These are phyloP conservation scores for Ahaetulla prasina DNA, from an alignment of 2,113 vertebrate species.

Conservation along the genomic window DNA sequence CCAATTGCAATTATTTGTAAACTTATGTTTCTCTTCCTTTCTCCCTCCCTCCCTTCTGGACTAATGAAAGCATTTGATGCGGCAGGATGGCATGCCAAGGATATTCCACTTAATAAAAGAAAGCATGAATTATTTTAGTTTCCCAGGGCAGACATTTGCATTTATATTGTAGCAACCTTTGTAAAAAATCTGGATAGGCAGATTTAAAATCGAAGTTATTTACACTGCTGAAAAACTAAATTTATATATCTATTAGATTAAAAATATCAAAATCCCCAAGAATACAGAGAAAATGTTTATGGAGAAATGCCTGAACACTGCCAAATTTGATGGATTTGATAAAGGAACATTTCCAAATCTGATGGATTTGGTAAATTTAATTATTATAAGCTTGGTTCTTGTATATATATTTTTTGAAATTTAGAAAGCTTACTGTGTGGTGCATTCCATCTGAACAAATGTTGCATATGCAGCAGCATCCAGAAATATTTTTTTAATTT, in stretches of 20 bases:
- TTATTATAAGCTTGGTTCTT: background rate
- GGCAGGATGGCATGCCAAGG: slow-evolving; percentile 14
- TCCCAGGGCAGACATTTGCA: background rate
- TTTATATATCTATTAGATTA: background rate
- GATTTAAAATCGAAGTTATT: background rate
- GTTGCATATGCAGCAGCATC: background rate
- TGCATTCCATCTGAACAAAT: background rate
- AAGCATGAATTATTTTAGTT: background rate
- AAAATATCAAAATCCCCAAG: background rate
- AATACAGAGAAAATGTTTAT: background rate
- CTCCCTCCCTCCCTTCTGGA: slow-evolving; percentile 40
- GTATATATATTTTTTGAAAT: background rate
- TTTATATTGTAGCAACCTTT: background rate
- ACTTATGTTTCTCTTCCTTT: slow-evolving; percentile 48
- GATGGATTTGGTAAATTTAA: background rate
- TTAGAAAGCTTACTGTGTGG: background rate
- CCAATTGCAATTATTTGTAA: slow-evolving; percentile 30
- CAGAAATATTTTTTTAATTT: background rate
- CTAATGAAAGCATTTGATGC: slow-evolving; percentile 10
- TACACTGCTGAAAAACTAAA: background rate
- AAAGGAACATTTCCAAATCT: background rate
- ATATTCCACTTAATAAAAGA: background rate
- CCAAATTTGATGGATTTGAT: background rate
- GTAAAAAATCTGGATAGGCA: background rate
- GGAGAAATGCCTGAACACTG: background rate